phyloP scores from a whole-genome alignment of 1,140 invertebrate species.

The Lepidurus packardi region DNA sequence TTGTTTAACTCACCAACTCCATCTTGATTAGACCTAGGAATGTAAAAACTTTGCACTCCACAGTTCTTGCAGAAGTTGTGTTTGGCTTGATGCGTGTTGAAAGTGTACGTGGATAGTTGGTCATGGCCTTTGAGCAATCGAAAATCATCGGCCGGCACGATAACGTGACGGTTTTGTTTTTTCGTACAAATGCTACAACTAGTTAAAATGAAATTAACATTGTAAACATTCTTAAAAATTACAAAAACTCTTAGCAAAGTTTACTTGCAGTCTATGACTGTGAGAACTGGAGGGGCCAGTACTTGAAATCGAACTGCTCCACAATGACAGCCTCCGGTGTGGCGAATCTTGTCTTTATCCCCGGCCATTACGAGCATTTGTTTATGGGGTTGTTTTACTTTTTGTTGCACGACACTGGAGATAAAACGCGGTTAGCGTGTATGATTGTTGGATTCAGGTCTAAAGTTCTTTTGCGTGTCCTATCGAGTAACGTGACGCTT shows the following conservation, averaged over 20 bases:
- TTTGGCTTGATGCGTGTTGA: constrained; percentile 50
- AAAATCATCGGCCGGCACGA: constrained; percentile 48
- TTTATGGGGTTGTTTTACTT: background rate
- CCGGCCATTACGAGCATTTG: background rate
- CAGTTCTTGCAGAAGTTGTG: constrained; percentile 52
- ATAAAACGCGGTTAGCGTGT: background rate
- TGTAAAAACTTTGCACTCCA: constrained; percentile 53
- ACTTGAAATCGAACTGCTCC: constrained; percentile 49
- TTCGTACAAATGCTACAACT: constrained; percentile 51
- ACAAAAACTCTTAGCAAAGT: constrained; percentile 34
- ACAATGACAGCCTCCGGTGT: constrained; percentile 52
- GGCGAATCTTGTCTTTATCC: constrained; percentile 38
- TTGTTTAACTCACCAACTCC: constrained; percentile 45
- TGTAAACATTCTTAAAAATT: constrained; percentile 29
- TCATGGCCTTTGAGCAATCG: constrained; percentile 48
- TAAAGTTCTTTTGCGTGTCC: background rate
- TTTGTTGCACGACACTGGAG: background rate
- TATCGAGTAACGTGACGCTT: background rate
- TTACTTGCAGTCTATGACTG: constrained; percentile 50
- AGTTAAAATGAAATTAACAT: constrained; percentile 36
- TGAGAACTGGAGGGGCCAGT: constrained; percentile 43
- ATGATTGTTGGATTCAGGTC: background rate
- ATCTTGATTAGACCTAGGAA: constrained; percentile 51
- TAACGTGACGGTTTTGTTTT: constrained; percentile 51
- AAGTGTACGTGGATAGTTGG: constrained; percentile 50